A percentile compares a stretch with the other conserved stretches of the same genome.
Conservation (phyloP, 92 coral and sea anemone species). For the Pocillopora grandis region DNA sequence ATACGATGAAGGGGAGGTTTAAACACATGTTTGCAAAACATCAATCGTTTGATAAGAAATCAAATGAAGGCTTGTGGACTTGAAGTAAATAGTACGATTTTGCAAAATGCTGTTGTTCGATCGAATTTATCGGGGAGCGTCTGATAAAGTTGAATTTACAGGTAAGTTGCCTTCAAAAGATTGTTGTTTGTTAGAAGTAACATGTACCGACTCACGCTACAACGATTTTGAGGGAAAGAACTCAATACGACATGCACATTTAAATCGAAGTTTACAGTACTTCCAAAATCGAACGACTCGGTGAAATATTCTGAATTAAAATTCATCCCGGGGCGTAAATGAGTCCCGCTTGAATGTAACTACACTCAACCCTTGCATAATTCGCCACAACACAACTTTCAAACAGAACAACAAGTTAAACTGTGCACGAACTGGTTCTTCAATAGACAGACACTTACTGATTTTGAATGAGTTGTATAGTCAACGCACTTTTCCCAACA, state of each 20-base stretch:
- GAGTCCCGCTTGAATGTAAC: background rate
- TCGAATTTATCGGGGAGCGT: background rate
- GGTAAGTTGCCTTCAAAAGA: too few species aligned
- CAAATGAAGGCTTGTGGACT: background rate
- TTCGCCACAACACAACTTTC: background rate
- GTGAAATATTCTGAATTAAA: background rate
- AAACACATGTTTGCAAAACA: background rate
- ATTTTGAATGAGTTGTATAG: slow-evolving; percentile 97
- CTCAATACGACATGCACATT: background rate
- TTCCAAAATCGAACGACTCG: background rate
- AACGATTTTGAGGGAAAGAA: background rate
- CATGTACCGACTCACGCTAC: background rate
- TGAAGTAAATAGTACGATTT: background rate
- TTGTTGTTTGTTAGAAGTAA: background rate
- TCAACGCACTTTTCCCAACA: slow-evolving; percentile 97
- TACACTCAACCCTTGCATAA: background rate
- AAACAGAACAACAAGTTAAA: background rate
- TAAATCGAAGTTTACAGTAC: background rate
- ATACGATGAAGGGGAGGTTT: background rate
- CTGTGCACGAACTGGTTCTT: background rate
- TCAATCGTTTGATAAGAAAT: background rate
- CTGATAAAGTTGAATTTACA: too few species aligned
- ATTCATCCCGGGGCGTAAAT: background rate
- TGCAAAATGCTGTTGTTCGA: background rate
- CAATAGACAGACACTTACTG: slow-evolving; percentile 69